A percentile compares a stretch with the other conserved stretches of the same genome.
phyloP scores from a whole-genome alignment of 2,113 vertebrate species.

The Pitta sordida region DNA sequence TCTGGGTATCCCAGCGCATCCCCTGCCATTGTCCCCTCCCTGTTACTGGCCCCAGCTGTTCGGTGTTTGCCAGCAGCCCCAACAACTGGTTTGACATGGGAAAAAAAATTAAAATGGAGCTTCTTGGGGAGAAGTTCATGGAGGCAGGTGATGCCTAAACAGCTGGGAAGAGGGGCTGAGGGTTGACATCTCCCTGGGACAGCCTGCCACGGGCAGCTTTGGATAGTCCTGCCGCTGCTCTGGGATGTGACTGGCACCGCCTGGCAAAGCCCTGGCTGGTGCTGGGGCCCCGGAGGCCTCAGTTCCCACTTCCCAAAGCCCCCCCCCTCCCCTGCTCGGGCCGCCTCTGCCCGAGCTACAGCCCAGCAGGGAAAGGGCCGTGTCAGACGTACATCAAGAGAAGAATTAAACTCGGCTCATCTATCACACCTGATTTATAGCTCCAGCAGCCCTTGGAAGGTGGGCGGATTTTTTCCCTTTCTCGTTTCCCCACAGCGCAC shows the following conservation, averaged over 20 bases:
- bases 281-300: accelerated
- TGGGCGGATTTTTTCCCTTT: neutral
- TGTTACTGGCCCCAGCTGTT: accelerated
- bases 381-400: neutral
- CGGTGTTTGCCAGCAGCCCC: neutral
- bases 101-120: accelerated
- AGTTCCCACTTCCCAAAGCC: neutral
- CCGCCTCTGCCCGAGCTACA: neutral
- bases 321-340: neutral
- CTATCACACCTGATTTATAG: neutral
- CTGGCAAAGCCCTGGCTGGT: accelerated
- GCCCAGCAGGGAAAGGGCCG: neutral
- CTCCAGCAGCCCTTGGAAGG: neutral
- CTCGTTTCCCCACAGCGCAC: neutral
- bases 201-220: neutral
- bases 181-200: neutral
- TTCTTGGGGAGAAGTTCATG: accelerated
- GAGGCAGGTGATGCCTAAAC: neutral
- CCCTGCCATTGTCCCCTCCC: neutral
- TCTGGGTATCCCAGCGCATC: neutral
- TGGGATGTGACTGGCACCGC: no score
- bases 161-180: neutral
- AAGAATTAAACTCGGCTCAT: neutral
- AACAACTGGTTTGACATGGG: neutral
- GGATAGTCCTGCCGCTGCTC: neutral